Base-by-base conservation (phyloP, 2,113 vertebrate species). In the Cinclus mexicanus region DNA sequence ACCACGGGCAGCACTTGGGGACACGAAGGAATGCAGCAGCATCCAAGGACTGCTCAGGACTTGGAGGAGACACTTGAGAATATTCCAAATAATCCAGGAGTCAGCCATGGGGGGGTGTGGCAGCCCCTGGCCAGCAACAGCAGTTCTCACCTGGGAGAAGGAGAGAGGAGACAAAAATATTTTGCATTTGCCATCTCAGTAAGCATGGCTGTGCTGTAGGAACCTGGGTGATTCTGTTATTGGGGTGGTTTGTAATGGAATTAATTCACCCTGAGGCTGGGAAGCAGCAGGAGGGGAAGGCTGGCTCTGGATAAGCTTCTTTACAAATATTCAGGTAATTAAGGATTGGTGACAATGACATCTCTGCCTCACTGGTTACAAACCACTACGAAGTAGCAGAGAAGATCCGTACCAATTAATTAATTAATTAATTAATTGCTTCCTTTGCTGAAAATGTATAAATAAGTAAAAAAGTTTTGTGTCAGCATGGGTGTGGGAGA, bases 351-450 rank as follows among this genome's bases (percentile, higher is more conserved):
- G 31, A 69, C 4, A 26, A 47, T 6, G 22, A 49, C 9, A 41
- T 26, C 33, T 53, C 76, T 47, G 14, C 37, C 55, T 39, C 24
- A 23, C 6, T 65, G 67, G 9, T 69, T 74, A 41, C 41, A 72
- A 69, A 39, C 13, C 31, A 12, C 55, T 25, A 70, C 18, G 31
- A 57, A 94, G 20, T 8, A 92, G 24, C 42, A 55, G 41, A 28
- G 31, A 82, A 52, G 24, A 65, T 3, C 25, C 8, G 2, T 2
- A 14, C 14, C 7, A 6, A 19, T 0, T 0, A 26, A 8, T 33
- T 10, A 24, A 35, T 33, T 10, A 24, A 35, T 65, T 57, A 24
- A 35, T 37, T 37, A 37, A 37, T 65, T 57, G 4, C 29, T 49
- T 26, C 39, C 6, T 68, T 26, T 12, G 53, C 22, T 68, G 23